Base-by-base conservation (phyloP, 92 coral and sea anemone species). In the Zoanthus sociatus region DNA sequence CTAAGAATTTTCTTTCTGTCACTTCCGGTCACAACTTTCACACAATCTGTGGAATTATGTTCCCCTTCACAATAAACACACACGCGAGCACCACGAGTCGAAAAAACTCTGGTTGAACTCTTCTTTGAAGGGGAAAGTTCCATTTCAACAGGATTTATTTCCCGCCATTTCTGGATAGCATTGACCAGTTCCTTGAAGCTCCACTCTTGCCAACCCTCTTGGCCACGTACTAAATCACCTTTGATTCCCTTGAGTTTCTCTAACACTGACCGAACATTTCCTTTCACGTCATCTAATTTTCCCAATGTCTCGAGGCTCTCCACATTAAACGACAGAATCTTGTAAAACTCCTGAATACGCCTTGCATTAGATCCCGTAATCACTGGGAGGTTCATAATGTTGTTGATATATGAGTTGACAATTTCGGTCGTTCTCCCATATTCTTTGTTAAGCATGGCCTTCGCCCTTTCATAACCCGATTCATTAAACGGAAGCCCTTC, bases 201-300 rank as follows among this genome's bases (percentile, higher is more conserved):
- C 42, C 90, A 90, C 1, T 86, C 90, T 79, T 86, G 77, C 92
- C 92, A 90, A 55, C 54, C 84, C 31, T 76, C 79, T 15, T 86
- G 76, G 6, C 92, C 92, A 44, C 89, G 79, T 30, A 90, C 90
- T 6, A 90, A 64, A 47, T 79, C 92, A 0, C 90, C 91, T 44
- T 83, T 83, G 8, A 73, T 83, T 33, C 89, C 76, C 48, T 88
- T 84, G 16, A 88, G 67, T 71, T 88, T 88, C 46, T 83, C 89
- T 56, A 84, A 77, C 8, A 84, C 89, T 20, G 44, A 21, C 1
- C 91, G 71, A 48, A 50, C 91, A 58, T 83, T 83, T 21, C 89
- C 91, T 33, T 73, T 60, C 73, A 90, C 92, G 5, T 86, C 90
- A n/a, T 73, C 69, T 44, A 90, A 54, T 86, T 78, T 90, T 32